A percentile compares a stretch with the other conserved stretches of the same genome.
These are phyloP conservation scores for Sphecodes monilicornis DNA, from an alignment of 2,888 invertebrate genomes.

Conservation along the genomic window DNA sequence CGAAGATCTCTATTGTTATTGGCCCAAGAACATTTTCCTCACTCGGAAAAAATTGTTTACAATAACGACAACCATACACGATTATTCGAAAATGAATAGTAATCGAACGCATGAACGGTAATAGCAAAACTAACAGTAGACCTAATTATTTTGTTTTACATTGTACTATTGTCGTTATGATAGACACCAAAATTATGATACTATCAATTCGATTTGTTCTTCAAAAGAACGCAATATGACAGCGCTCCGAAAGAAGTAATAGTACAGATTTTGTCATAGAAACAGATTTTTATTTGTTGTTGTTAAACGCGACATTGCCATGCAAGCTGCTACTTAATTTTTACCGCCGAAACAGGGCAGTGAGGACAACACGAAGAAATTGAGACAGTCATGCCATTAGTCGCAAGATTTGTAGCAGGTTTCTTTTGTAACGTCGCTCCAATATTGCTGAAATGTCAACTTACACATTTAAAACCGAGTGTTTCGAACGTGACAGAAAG, in stretches of 20 bases:
- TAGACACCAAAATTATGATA: slow-evolving; percentile 13
- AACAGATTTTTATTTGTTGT: slow-evolving; percentile 44
- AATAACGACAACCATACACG: slow-evolving; percentile 17
- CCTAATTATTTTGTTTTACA: neutral
- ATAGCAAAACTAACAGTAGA: neutral
- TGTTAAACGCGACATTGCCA: slow-evolving; percentile 22
- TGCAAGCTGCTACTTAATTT: slow-evolving; percentile 25
- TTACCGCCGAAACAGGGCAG: slow-evolving; percentile 28
- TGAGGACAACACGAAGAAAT: slow-evolving; percentile 32
- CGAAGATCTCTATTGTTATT: slow-evolving; percentile 25
- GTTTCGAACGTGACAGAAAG: slow-evolving; percentile 11
- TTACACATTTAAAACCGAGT: neutral
- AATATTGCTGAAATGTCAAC: slow-evolving; percentile 32
- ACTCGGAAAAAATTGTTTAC: neutral
- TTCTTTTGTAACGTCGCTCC: slow-evolving; percentile 25
- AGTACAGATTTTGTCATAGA: slow-evolving; percentile 23
- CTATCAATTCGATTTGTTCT: slow-evolving; percentile 18
- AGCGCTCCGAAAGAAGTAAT: slow-evolving; percentile 23
- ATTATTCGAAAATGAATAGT: neutral
- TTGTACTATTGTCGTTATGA: slow-evolving; percentile 22
- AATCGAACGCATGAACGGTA: neutral
- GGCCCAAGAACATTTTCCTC: slow-evolving; percentile 20
- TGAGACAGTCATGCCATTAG: slow-evolving; percentile 39
- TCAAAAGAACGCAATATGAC: slow-evolving; percentile 17
- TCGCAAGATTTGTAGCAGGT: slow-evolving; percentile 25